Evolutionary conservation across 2,888 invertebrate species (phyloP).

Genomic region (Drosophila neotestacea): DNA sequence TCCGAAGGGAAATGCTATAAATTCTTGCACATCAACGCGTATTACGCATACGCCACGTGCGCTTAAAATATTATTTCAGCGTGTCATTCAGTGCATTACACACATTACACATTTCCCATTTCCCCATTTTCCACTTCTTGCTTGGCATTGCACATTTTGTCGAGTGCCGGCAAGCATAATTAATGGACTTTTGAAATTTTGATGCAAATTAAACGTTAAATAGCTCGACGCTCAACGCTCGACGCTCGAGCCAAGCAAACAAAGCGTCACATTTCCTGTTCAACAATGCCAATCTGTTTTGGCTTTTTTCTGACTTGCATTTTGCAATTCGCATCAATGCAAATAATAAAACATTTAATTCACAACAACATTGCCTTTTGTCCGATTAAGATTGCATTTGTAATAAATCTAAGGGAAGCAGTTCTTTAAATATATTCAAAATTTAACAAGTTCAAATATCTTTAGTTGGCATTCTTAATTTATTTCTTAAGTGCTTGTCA

Average conservation of each 20-base stretch:
- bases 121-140: slow-evolving; percentile 14
- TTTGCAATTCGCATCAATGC: not conserved
- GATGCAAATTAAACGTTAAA: slow-evolving; percentile 52
- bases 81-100: slow-evolving; percentile 28
- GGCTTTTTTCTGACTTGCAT: not conserved
- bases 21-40: not conserved
- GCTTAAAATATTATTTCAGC: slow-evolving; percentile 20
- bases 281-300: slow-evolving; percentile 30
- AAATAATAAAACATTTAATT: slow-evolving; percentile 16
- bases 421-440: no score
- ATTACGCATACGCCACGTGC: slow-evolving; percentile 42
- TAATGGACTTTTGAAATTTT: slow-evolving; percentile 42
- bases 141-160: not conserved
- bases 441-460: no score
- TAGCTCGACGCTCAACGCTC: slow-evolving; percentile 20
- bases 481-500: no score
- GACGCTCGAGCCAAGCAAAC: slow-evolving; percentile 18
- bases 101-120: slow-evolving; percentile 4
- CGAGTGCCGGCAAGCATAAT: slow-evolving; percentile 37
- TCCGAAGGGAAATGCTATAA: slow-evolving; percentile 8
- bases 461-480: no score
- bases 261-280: slow-evolving; percentile 48
- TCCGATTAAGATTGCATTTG: no score
- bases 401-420: no score
- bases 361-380: no score